phyloP scores from a whole-genome alignment of 2,113 vertebrate species.

The Xyliphius kryptos region DNA sequence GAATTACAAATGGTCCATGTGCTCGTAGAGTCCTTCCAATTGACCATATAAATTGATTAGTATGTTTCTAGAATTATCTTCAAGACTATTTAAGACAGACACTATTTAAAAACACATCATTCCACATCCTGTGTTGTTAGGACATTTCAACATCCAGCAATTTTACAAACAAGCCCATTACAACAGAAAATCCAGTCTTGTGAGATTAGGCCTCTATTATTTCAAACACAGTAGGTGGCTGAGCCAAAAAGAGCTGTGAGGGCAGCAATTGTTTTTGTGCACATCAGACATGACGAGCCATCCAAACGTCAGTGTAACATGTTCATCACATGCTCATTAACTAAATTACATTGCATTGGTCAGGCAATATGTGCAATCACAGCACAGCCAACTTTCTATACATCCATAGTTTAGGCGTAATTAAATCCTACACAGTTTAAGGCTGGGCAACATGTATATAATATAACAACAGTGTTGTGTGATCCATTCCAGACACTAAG shows the following conservation, averaged over 20 bases:
- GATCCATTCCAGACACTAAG: not conserved
- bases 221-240: conserved; percentile 30
- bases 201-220: conserved; percentile 17
- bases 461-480: not conserved
- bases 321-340: conserved; percentile 27
- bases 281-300: conserved; percentile 47
- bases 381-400: conserved; percentile 24
- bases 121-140: not conserved
- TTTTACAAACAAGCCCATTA: not conserved
- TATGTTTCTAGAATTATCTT: conserved; percentile 9
- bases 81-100: not conserved
- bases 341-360: conserved; percentile 30
- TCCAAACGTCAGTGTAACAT: conserved; percentile 33
- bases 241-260: conserved; percentile 54
- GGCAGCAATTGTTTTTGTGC: conserved; percentile 52
- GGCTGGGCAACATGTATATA: not conserved
- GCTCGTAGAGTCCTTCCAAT: no score
- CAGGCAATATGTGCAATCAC: conserved; percentile 15
- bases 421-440: not conserved
- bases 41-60: conserved; percentile 10
- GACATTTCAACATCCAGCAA: not conserved
- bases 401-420: conserved; percentile 1
- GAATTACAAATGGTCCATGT: conserved; percentile 11
- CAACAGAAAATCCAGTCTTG: conserved; percentile 6
- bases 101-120: not conserved